Evolutionary conservation across 2,888 invertebrate genomes (phyloP).

Genomic region (Athrips mouffetella): DNA sequence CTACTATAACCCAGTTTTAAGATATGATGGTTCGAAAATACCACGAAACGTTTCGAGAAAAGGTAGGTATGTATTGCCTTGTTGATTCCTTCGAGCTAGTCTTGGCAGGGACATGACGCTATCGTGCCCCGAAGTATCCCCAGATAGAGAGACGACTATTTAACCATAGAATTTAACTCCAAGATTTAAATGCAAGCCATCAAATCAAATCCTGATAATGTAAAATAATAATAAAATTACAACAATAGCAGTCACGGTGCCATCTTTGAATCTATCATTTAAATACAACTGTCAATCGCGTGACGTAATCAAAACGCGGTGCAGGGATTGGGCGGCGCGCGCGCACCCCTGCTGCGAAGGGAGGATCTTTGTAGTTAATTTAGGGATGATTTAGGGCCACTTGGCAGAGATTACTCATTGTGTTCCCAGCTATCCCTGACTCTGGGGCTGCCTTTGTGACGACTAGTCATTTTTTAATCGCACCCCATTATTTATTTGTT

Average conservation of each 20-base stretch:
- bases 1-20: no score
- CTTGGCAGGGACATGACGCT: no score
- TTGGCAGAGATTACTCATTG: slow-evolving; percentile 76
- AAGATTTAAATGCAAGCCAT: no score
- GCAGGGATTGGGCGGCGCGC: slow-evolving; percentile 45
- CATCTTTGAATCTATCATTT: slow-evolving; percentile 63
- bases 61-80: no score
- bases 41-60: no score
- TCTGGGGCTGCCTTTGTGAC: slow-evolving; percentile 68
- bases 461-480: slow-evolving; percentile 65
- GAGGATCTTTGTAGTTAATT: slow-evolving; percentile 54
- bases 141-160: no score
- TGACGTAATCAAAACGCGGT: slow-evolving; percentile 37
- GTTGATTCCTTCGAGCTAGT: no score
- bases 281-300: slow-evolving; percentile 45
- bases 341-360: slow-evolving; percentile 37
- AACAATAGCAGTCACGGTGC: slow-evolving; percentile 42
- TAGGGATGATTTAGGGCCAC: slow-evolving; percentile 60
- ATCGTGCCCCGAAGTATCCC: no score
- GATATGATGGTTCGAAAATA: no score
- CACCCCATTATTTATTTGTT: slow-evolving; percentile 49
- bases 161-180: no score
- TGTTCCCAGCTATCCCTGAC: slow-evolving; percentile 50
- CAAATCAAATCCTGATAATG: no score
- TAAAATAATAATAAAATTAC: slow-evolving; percentile 16